Percentiles rank a stretch among this genome's conserved stretches.
Conservation (phyloP, 2,797 vertebrate genomes). For the Alauda arvensis region DNA sequence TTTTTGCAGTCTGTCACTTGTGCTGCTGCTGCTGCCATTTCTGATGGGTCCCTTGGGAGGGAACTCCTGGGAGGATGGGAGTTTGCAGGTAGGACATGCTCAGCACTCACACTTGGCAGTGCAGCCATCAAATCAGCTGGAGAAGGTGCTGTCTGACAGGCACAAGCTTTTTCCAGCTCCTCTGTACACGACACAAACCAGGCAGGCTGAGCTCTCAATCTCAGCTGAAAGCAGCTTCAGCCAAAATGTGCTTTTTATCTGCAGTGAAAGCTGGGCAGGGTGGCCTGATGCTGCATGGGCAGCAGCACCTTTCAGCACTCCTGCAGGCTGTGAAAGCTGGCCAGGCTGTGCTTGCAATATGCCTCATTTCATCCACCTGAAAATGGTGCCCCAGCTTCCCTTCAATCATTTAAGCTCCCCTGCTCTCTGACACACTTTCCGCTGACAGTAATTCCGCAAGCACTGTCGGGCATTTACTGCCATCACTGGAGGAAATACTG, state of each 20-base stretch:
- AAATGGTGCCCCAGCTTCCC: slow-evolving; percentile 50
- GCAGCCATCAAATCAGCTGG: background rate
- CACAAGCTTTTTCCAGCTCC: background rate
- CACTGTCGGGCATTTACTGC: slow-evolving; percentile 44
- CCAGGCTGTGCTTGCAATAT: background rate
- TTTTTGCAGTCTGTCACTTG: background rate
- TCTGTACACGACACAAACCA: background rate
- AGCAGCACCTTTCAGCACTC: background rate
- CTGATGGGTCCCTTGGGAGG: background rate
- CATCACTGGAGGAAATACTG: slow-evolving; percentile 58
- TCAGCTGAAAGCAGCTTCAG: background rate
- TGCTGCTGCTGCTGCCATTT: background rate
- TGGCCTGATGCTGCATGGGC: background rate
- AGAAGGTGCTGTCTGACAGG: slow-evolving; percentile 10
- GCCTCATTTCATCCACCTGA: slow-evolving; percentile 56
- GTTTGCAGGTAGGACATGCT: fast-evolving
- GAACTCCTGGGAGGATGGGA: fast-evolving
- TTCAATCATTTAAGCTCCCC: slow-evolving; percentile 64
- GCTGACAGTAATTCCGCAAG: slow-evolving; percentile 60
- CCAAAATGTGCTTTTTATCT: background rate
- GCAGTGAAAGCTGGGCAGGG: background rate
- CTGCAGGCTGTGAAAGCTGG: background rate
- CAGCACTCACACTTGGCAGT: background rate
- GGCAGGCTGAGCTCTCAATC: background rate
- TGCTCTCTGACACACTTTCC: slow-evolving; percentile 59